Percentiles rank a stretch among this genome's conserved stretches.
phyloP scores from a whole-genome alignment of 2,888 invertebrate species.

The Miltochrista miniata region DNA sequence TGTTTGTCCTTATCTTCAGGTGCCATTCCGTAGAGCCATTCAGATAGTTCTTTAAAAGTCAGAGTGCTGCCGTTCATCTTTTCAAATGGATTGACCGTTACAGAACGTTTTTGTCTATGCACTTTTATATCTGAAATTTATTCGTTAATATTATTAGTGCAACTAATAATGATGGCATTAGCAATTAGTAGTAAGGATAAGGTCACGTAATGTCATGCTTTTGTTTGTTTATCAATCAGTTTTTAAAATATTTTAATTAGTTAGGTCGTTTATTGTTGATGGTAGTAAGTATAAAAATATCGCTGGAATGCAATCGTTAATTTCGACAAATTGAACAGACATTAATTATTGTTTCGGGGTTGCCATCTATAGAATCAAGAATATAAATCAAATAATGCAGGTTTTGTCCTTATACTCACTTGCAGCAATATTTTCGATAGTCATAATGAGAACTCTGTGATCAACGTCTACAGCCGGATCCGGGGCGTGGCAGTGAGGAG shows the following conservation, averaged over 20 bases:
- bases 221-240: too few species aligned
- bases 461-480: slow-evolving; percentile 33
- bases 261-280: too few species aligned
- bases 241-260: too few species aligned
- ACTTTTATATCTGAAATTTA: slow-evolving; percentile 2
- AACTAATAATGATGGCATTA: not conserved
- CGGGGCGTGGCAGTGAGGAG: slow-evolving; percentile 36
- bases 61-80: slow-evolving; percentile 12
- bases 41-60: slow-evolving; percentile 34
- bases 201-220: too few species aligned
- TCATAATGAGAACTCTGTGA: slow-evolving; percentile 43
- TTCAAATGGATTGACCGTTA: slow-evolving; percentile 7
- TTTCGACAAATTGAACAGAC: too few species aligned
- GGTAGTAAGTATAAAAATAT: too few species aligned
- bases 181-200: too few species aligned
- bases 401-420: too few species aligned
- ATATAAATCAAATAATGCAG: too few species aligned
- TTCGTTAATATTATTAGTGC: not conserved
- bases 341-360: too few species aligned
- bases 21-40: slow-evolving; percentile 45
- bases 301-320: too few species aligned
- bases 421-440: slow-evolving; percentile 43
- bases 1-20: not conserved
- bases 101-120: slow-evolving; percentile 31
- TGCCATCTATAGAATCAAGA: too few species aligned